Conservation (phyloP, 2,113 vertebrate species). For the Phalacrocorax pelagicus region DNA sequence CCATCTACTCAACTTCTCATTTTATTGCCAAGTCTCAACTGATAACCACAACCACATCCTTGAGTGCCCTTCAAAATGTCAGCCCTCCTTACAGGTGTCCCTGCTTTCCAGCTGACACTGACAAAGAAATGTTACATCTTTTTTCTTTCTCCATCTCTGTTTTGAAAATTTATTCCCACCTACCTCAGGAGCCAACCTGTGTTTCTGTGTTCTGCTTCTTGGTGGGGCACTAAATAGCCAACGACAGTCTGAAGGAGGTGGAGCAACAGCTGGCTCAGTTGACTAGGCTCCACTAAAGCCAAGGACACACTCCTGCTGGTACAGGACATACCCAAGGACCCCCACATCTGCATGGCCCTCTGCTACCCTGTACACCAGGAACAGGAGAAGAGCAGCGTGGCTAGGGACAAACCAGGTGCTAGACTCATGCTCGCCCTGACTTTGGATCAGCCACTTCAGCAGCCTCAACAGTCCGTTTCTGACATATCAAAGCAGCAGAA, state of each 20-base stretch:
- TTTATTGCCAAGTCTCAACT: neutral
- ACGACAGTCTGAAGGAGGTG: neutral
- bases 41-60: neutral
- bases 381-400: rapidly evolving
- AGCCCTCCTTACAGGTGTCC: neutral
- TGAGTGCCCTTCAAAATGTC: neutral
- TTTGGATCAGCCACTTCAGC: neutral
- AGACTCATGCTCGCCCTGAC: neutral
- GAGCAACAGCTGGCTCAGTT: neutral
- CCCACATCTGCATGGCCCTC: rapidly evolving
- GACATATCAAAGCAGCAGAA: neutral
- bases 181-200: neutral
- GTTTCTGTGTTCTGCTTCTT: neutral
- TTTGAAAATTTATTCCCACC: neutral
- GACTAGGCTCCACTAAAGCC: neutral
- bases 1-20: neutral
- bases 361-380: neutral
- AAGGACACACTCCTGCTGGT: neutral
- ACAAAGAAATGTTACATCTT: neutral
- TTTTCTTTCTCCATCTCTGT: neutral
- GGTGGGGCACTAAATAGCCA: neutral
- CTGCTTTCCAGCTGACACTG: neutral
- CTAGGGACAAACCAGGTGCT: neutral
- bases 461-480: neutral
- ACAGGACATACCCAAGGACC: neutral